phyloP scores from a whole-genome alignment of 2,113 vertebrate species.

The Pygathrix nemaeus region DNA sequence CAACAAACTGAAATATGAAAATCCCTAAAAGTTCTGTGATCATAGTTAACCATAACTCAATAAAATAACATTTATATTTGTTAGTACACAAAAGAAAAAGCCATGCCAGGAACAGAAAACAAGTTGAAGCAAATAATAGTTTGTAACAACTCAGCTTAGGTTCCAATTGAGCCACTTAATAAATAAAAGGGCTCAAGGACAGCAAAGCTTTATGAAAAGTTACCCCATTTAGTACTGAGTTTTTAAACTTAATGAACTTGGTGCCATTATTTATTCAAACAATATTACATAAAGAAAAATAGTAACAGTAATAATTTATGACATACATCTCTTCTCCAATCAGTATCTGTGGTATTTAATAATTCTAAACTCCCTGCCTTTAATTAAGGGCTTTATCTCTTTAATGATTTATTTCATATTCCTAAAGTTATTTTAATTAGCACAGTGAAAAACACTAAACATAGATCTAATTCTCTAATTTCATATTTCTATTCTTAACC shows the following conservation, averaged over 20 bases:
- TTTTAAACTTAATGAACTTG: constrained; percentile 38
- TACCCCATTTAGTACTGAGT: not conserved
- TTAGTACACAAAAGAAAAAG: not conserved
- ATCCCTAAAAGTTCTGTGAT: not conserved
- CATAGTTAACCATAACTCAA: not conserved
- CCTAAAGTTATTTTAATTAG: not conserved
- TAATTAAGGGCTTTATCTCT: not conserved
- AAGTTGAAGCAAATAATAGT: not conserved
- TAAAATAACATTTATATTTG: not conserved
- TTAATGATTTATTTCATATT: not conserved
- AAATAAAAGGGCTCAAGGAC: not conserved
- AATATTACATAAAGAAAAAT: constrained; percentile 9
- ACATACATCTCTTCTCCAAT: not conserved
- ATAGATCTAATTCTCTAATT: not conserved
- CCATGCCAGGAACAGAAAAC: not conserved
- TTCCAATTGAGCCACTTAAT: not conserved
- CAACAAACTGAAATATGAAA: not conserved
- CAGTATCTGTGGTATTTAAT: not conserved
- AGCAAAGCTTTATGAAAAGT: not conserved
- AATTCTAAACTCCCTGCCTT: not conserved
- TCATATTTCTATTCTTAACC: not conserved
- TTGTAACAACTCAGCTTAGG: not conserved
- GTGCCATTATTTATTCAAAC: not conserved
- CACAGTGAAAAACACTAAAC: not conserved
- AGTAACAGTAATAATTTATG: not conserved